Base-by-base conservation (phyloP, 2,888 invertebrate species). In the Cordylochernes scorpioides region DNA sequence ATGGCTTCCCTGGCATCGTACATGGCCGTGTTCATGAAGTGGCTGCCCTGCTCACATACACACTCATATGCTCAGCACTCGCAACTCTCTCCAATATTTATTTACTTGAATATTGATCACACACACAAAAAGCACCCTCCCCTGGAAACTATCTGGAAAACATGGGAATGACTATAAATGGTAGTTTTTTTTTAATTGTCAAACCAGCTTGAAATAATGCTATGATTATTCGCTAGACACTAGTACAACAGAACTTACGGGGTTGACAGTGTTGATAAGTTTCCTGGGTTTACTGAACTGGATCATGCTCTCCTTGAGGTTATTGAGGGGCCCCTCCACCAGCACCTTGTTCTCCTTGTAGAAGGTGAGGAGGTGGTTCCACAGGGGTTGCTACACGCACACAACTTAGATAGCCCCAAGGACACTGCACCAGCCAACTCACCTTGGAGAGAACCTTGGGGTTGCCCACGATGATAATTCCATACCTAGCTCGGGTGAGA, bases 231-330 rank as follows among this genome's bases (percentile, higher is more conserved):
- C n/a, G n/a, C n/a, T n/a, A n/a, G n/a, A n/a, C n/a, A n/a, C n/a
- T n/a, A n/a, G n/a, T n/a, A n/a, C n/a, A n/a, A n/a, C n/a, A n/a
- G n/a, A n/a, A 46, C 50, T 45, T 40, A 54, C 57, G 15, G 91
- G 91, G 54, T 91, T 94, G 32, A 77, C 67, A 0, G 77, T 68
- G 52, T 94, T 91, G 13, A 84, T 69, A 40, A 97, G 61, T 52
- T 88, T 88, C 54, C 86, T 82, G 2, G 91, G 91, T 53, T 91
- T 94, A 17, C 86, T 77, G 54, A 97, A 86, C 52, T 84, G 86
- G 34, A 97, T 84, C 48, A 84, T 66, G 0, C 86, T 84, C 52
- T 91, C 86, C 49, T 91, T 91, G 30, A 99, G 59, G 54, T 94
- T 94, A 43, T 82, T 88, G 18, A 99, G 59, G 0, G 97, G 91